Evolutionary conservation across 1,140 invertebrate genomes (phyloP).

Genomic region (silkworm (Bombyx mori)): DNA sequence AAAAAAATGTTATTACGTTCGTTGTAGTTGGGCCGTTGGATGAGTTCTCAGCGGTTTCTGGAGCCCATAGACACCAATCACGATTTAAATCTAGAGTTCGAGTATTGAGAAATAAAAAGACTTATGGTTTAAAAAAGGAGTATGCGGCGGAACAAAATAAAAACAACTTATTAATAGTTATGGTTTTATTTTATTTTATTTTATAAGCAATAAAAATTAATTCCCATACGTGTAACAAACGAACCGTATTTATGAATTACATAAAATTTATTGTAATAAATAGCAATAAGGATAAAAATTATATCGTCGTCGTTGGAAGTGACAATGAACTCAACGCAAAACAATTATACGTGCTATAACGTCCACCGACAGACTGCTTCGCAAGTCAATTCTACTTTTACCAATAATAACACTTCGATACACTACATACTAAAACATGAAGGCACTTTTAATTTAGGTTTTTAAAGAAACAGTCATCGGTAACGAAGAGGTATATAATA

Average conservation of each 20-base stretch:
- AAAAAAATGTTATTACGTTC: too few relatives aligned
- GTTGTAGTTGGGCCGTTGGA: too few relatives aligned
- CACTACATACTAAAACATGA: slow-evolving; percentile 39
- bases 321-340: slow-evolving; percentile 16
- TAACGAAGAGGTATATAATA: too few relatives aligned
- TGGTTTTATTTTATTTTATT: slow-evolving; percentile 58
- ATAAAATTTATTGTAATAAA: too few relatives aligned
- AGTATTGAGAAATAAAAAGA: too few relatives aligned
- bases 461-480: neutral
- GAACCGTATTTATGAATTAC: slow-evolving; percentile 32
- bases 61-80: too few relatives aligned
- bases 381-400: slow-evolving; percentile 2
- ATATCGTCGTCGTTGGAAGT: slow-evolving; percentile 25
- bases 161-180: neutral
- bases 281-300: neutral
- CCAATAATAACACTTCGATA: slow-evolving; percentile 16
- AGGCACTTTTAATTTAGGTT: slow-evolving; percentile 60
- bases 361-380: too few relatives aligned
- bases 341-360: too few relatives aligned
- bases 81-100: too few relatives aligned
- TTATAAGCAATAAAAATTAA: slow-evolving; percentile 70
- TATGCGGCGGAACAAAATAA: too few relatives aligned
- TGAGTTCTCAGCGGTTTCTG: too few relatives aligned
- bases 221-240: slow-evolving; percentile 57
- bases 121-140: too few relatives aligned